A percentile compares a stretch with the other conserved stretches of the same genome.
Conservation (phyloP, 1,140 invertebrate genomes). For the Cydia strobilella region DNA sequence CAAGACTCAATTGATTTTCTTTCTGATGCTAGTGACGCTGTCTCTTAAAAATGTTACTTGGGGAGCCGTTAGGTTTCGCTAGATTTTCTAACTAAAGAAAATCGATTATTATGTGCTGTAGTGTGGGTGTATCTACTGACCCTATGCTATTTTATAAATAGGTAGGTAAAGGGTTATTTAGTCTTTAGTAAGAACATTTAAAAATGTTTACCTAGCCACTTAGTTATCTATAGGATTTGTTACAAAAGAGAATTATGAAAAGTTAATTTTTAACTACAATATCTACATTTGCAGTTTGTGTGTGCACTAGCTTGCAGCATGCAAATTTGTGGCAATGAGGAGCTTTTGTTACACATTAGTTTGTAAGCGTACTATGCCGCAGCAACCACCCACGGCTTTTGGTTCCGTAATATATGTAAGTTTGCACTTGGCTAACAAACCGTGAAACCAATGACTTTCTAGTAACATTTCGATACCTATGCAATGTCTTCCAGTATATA, state of each 20-base stretch:
- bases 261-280: no score
- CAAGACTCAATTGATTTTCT: neutral
- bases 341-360: conserved; percentile 2
- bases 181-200: no score
- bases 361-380: neutral
- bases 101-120: no score
- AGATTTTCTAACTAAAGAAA: no score
- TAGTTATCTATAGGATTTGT: no score
- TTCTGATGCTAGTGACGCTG: neutral
- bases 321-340: neutral
- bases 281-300: no score
- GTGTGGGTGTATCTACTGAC: no score
- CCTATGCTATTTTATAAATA: no score
- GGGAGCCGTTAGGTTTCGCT: neutral
- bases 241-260: no score
- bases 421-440: conserved; percentile 4
- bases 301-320: neutral
- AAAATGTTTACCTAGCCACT: no score
- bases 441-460: conserved; percentile 2
- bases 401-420: neutral
- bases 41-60: neutral
- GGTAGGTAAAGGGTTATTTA: no score
- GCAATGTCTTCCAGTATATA: neutral
- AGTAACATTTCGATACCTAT: neutral
- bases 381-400: neutral